Evolutionary conservation across 2,888 invertebrate species (phyloP).

Genomic region (Agrotis exclamationis): DNA sequence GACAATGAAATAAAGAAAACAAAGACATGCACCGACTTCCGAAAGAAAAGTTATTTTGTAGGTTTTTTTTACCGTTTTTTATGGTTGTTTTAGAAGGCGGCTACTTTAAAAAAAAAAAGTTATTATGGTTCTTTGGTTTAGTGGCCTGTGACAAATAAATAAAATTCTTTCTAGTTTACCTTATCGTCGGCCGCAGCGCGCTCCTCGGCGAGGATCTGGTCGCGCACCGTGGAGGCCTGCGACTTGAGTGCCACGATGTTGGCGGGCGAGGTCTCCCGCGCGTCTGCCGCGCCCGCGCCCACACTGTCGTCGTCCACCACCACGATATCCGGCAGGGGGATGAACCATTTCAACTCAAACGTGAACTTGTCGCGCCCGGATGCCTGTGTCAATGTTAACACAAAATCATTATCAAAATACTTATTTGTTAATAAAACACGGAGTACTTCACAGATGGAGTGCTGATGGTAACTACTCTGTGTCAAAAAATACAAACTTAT

Average conservation of each 20-base stretch:
- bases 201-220: conserved; percentile 96
- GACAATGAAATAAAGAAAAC: too few species aligned
- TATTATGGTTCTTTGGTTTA: too few species aligned
- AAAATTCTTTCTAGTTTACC: conserved; percentile 71
- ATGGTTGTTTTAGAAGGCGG: too few species aligned
- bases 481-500: conserved; percentile 32
- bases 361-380: conserved; percentile 97
- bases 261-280: conserved; percentile 93
- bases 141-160: too few species aligned
- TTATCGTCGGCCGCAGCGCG: conserved; percentile 92
- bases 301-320: conserved; percentile 93
- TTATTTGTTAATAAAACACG: conserved; percentile 11
- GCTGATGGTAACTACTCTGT: conserved; percentile 12
- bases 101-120: too few species aligned
- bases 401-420: neutral
- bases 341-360: conserved; percentile 98
- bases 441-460: conserved; percentile 34
- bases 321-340: conserved; percentile 95
- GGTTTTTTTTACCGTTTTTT: too few species aligned
- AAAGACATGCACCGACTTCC: too few species aligned
- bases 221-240: conserved; percentile 96
- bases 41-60: too few species aligned
- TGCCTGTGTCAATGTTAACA: conserved; percentile 85
- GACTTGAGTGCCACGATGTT: conserved; percentile 96
- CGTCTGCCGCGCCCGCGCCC: conserved; percentile 73